Evolutionary conservation across 2,888 invertebrate genomes (phyloP), one percentile per base, ranked within the genome.

Genomic region (Polyommatus icarus): DNA sequence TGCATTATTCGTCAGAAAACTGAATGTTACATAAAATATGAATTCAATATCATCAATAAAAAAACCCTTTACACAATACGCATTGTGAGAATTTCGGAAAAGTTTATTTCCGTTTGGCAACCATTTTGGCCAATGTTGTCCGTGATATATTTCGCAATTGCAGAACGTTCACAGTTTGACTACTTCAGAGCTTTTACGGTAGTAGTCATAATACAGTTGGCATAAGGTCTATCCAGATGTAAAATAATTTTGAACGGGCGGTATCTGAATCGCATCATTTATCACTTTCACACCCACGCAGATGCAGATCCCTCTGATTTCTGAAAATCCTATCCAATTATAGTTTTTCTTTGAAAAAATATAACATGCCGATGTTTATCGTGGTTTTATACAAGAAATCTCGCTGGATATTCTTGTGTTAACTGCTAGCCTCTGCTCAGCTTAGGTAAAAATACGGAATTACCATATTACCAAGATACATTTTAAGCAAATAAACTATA

Each of bases 71-170:
- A 1, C 36, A 71, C 32, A 71, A 40, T 36, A 18, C 71, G 18
- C 40, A 36, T n/a, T 40, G 72, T 20, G 72, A 72, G 36, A 71
- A 15, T 32, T 29, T 32, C 18, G 18, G 2, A 71, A 36, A 72
- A 36, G 10, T 72, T 72, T 72, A 40, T 72, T 72, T 72, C n/a
- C 20, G 36, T 29, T n/a, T 40, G 36, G 72, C 72, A 40, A 40
- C 40, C 20, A 72, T 72, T 40, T 40, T 72, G 72, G 72, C 72
- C n/a, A 72, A n/a, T 40, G n/a, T 8, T 40, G 20, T 72, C 40
- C 40, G 3, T 72, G n/a, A 12, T 71, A 36, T 71, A 40, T 40
- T 40, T 40, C 40, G 4, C 72, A 32, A 32, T 40, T 54, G 54
- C 54, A 54, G 3, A 54, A 54, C 18, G 54, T 54, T 54, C 54